Evolutionary conservation across 1,140 invertebrate species (phyloP).

Genomic region (Ceratosolen fusciceps): DNA sequence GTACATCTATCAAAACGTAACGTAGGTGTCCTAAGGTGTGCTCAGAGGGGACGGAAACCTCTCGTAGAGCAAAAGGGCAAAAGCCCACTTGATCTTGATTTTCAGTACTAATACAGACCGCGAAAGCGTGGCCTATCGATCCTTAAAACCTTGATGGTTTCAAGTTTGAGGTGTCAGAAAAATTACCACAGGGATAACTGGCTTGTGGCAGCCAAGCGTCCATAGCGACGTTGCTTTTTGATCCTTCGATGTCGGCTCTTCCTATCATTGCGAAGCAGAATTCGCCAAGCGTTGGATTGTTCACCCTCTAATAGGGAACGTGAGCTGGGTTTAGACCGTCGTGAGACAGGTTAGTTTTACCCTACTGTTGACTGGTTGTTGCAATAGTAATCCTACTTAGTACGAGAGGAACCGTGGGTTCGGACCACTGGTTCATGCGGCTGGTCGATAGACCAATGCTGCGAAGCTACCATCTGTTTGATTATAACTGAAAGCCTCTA

Average conservation of each 20-base stretch:
- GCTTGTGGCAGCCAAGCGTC: slow-evolving; percentile 80
- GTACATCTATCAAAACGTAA: slow-evolving; percentile 83
- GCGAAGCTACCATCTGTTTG: too few relatives aligned
- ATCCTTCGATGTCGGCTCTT: slow-evolving; percentile 85
- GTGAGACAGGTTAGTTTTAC: slow-evolving; percentile 86
- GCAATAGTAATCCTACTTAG: slow-evolving; percentile 56
- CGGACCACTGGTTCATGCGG: too few relatives aligned
- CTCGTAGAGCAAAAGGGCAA: slow-evolving; percentile 84
- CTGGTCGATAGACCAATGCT: too few relatives aligned
- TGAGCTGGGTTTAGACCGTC: slow-evolving; percentile 85
- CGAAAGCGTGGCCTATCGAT: slow-evolving; percentile 83
- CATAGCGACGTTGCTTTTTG: slow-evolving; percentile 82
- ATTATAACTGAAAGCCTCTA: too few relatives aligned
- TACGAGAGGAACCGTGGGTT: slow-evolving; percentile 84
- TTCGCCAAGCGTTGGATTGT: slow-evolving; percentile 66
- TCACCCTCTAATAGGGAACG: slow-evolving; percentile 52
- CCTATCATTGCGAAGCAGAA: slow-evolving; percentile 82
- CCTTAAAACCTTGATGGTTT: too few relatives aligned
- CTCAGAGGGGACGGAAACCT: slow-evolving; percentile 84
- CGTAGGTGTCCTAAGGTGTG: slow-evolving; percentile 83
- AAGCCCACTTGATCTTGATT: slow-evolving; percentile 82
- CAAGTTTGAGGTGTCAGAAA: slow-evolving; percentile 81
- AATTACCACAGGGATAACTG: slow-evolving; percentile 81
- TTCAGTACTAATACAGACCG: slow-evolving; percentile 82
- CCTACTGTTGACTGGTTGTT: slow-evolving; percentile 66